Evolutionary conservation across 2,797 vertebrate genomes (phyloP), one percentile per base, ranked within the genome.

Genomic region (Podargus strigoides): DNA sequence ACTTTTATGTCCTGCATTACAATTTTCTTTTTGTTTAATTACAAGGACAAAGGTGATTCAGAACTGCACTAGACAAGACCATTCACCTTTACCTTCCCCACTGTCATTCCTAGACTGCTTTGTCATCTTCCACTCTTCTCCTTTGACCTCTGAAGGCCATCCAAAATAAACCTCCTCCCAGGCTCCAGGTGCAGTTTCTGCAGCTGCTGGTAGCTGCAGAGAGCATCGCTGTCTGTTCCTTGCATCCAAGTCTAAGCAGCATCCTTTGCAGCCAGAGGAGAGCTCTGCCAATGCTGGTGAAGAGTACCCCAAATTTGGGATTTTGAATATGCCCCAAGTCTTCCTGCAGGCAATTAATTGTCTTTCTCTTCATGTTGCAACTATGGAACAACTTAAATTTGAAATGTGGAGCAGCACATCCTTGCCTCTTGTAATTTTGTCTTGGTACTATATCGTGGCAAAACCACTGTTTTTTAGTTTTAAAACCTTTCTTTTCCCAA

Each of bases 301-400:
- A 34, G 22, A 60, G 12, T 11, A 50, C 37, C 50, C 11, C 12
- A 44, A 4, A 53, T 68, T 26, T 46, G 36, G n/a, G 13, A 7
- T 2, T 36, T 36, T 28, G 27, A 52, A 14, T 19, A 11, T 4
- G 3, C 13, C 27, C 16, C 0, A 0, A 22, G 22, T 23, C 34
- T 83, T 42, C 16, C 58, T 37, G 7, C 18, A 53, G 20, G 37
- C 56, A 32, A 36, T n/a, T n/a, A n/a, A n/a, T n/a, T n/a, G 0
- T 24, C 14, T 21, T 86, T 24, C 5, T 32, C 22, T 67, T 52
- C 18, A 6, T 5, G 1, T 52, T n/a, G 34, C 68, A 60, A 0
- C 9, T 21, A 0, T 30, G 49, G 46, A 42, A 67, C 36, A 80
- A 8, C 58, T 85, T 47, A 8, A 22, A 18, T 18, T 30, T 24